These are phyloP conservation scores for Gymnogyps californianus DNA, from an alignment of 2,113 vertebrate genomes.

Conservation along the genomic window DNA sequence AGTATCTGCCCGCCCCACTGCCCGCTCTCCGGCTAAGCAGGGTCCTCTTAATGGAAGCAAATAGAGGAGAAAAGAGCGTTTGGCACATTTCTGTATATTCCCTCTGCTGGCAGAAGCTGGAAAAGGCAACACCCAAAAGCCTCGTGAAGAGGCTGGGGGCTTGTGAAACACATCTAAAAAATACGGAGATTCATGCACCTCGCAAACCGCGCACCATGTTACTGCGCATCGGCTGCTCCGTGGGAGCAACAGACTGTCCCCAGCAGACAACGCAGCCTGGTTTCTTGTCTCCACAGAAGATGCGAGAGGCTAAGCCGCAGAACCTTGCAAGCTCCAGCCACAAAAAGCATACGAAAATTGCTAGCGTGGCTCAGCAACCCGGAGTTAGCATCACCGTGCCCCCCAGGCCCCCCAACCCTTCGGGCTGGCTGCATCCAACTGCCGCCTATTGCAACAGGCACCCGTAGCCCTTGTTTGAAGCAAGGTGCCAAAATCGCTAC, in stretches of 20 bases:
- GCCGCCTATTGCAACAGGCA: accelerated
- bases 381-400: accelerated
- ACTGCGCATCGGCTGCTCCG: accelerated
- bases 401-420: background rate
- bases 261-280: accelerated
- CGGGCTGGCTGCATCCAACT: background rate
- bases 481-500: background rate
- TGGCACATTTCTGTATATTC: constrained; percentile 1
- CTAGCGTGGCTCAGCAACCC: accelerated
- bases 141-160: background rate
- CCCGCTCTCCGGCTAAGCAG: background rate
- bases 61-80: background rate
- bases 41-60: background rate
- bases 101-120: constrained; percentile 53
- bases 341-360: accelerated
- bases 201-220: accelerated
- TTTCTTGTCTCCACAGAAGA: accelerated
- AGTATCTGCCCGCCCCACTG: background rate
- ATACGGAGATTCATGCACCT: accelerated
- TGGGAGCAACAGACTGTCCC: background rate
- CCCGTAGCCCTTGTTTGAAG: accelerated
- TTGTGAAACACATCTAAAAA: too few species aligned
- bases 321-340: accelerated
- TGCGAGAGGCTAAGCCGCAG: accelerated
- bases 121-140: constrained; percentile 33